Conservation (phyloP, 53 echinoderm and acorn worm species). For the Glandiceps talaboti region DNA sequence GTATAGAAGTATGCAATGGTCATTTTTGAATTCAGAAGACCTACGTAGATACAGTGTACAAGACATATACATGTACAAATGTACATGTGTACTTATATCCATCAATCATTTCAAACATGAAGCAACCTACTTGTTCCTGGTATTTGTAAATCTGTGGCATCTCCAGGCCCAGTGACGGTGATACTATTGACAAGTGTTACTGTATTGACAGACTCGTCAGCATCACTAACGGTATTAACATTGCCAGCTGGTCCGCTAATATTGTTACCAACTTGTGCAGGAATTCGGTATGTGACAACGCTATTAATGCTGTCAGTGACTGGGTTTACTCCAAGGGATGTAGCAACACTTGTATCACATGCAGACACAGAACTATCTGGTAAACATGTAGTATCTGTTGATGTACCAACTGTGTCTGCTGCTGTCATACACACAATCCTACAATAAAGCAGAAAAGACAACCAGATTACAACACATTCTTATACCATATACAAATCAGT, state of each 20-base stretch:
- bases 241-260: not conserved
- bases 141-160: not conserved
- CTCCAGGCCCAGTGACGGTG: not conserved
- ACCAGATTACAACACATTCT: too few relatives aligned
- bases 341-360: not conserved
- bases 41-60: too few relatives aligned
- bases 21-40: too few relatives aligned
- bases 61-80: too few relatives aligned
- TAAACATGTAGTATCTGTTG: not conserved
- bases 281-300: not conserved
- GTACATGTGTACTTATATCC: too few relatives aligned
- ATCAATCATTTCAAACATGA: too few relatives aligned
- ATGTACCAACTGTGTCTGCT: not conserved
- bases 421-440: not conserved
- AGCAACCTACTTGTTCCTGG: not conserved
- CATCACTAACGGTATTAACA: not conserved
- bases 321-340: not conserved
- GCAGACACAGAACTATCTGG: not conserved
- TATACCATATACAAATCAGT: too few relatives aligned
- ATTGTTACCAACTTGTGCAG: not conserved
- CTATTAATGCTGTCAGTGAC: not conserved
- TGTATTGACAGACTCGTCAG: not conserved
- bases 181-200: not conserved
- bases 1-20: too few relatives aligned
- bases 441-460: too few relatives aligned